Base-by-base conservation (phyloP, 1,140 invertebrate species). In the Bombyx mandarina region DNA sequence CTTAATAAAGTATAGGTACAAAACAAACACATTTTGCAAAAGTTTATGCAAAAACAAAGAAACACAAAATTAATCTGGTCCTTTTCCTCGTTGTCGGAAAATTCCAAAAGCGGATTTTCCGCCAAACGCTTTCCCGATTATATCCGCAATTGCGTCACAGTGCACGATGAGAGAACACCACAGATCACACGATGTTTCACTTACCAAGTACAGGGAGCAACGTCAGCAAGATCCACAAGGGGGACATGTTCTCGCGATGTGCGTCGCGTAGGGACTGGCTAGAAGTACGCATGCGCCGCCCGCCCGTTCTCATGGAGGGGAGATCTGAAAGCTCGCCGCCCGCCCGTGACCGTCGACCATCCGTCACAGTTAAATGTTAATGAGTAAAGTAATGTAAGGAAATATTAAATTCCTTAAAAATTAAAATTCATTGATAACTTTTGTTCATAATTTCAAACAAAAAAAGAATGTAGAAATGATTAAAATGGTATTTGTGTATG, bases 141-240 rank as follows among this genome's bases (percentile, higher is more conserved):
- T 56, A 57, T 62, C 57, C 60, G 60, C 56, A 55, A 46, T 54
- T 51, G 43, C 43, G 18, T 51, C 61, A 63, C 61, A 56, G 43
- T 53, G 45, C 45, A 42, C 46, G 60, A 3, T n/a, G 45, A 9
- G 45, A 22, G 43, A 58, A 26, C 45, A 18, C 45, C 52, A 35
- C 44, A 53, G 57, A 8, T 56, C 56, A 57, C 54, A 53, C 35
- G 57, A 49, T 53, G 59, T 35, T 57, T 46, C 35, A 83, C 83
- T 84, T 86, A 86, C 83, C 83, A 74, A 86, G 68, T 45, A 84
- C 69, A 63, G 83, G 83, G 75, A 86, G 81, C 65, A 84, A 71
- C 60, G 73, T 71, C 54, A 86, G 71, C 63, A 84, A 74, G 65
- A 84, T 69, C 82, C 82, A 86, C 81, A 86, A 58, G 64, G 75